Evolutionary conservation across 2,797 vertebrate species (phyloP).

Genomic region (Muraenolepis orangiensis): DNA sequence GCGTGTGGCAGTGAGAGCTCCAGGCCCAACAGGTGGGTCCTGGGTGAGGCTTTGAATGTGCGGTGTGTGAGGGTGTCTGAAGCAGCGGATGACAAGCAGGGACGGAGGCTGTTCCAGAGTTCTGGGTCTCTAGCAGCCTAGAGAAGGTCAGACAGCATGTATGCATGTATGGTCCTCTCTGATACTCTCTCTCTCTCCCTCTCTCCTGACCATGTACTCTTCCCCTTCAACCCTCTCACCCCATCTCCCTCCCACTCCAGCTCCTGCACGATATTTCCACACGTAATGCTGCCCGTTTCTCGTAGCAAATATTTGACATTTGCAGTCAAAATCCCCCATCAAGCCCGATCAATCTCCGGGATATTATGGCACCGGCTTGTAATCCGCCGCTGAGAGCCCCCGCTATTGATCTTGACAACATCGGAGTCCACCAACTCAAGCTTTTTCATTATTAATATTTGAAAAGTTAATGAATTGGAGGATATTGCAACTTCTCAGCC

Average conservation of each 20-base stretch:
- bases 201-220: background rate
- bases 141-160: constrained; percentile 29
- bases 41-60: no score
- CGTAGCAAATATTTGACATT: constrained; percentile 73
- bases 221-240: background rate
- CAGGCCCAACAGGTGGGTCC: no score
- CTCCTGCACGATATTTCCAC: constrained; percentile 51
- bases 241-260: background rate
- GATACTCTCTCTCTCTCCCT: background rate
- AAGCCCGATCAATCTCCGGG: constrained; percentile 55
- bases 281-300: constrained; percentile 56
- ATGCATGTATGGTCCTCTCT: constrained; percentile 23
- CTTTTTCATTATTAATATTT: constrained; percentile 44
- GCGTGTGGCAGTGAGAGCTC: no score
- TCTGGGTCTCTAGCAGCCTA: no score
- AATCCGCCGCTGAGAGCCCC: constrained; percentile 30
- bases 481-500: constrained; percentile 23
- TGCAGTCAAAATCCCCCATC: constrained; percentile 58
- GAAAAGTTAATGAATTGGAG: constrained; percentile 22
- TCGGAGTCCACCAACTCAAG: constrained; percentile 3
- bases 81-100: no score
- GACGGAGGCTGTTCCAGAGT: no score
- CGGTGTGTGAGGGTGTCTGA: no score
- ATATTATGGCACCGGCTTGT: constrained; percentile 50
- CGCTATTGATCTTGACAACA: constrained; percentile 47